phyloP scores from a whole-genome alignment of 2,888 invertebrate species.

The Ormyrus labotus region DNA sequence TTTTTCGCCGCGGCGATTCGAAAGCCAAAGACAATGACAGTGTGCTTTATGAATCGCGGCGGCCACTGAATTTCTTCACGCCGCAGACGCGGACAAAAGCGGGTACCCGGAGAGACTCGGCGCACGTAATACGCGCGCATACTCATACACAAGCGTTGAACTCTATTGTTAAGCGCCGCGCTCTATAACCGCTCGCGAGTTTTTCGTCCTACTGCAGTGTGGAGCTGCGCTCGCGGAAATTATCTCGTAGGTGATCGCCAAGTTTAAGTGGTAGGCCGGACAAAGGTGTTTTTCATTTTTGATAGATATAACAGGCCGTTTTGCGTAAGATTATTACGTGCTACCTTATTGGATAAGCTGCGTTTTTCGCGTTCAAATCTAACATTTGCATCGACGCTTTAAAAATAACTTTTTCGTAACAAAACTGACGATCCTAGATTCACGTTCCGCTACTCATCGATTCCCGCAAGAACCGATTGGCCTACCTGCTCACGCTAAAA shows the following conservation, averaged over 20 bases:
- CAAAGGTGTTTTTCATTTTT: constrained; percentile 12
- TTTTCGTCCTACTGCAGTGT: constrained; percentile 23
- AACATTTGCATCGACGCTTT: too few relatives aligned
- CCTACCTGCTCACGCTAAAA: too few relatives aligned
- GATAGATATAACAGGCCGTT: too few relatives aligned
- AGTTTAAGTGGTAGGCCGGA: constrained; percentile 33
- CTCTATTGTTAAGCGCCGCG: constrained; percentile 30
- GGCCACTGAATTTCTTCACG: constrained; percentile 43
- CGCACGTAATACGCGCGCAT: not conserved
- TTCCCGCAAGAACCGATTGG: too few relatives aligned
- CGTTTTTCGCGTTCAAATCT: too few relatives aligned
- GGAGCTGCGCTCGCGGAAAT: not conserved
- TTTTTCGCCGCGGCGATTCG: constrained; percentile 13
- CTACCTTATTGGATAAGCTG: too few relatives aligned
- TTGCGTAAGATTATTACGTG: too few relatives aligned
- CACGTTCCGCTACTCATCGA: too few relatives aligned
- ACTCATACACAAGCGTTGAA: constrained; percentile 11
- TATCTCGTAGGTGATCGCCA: constrained; percentile 36
- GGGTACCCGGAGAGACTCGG: not conserved
- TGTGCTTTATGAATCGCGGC: constrained; percentile 11
- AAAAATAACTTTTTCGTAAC: too few relatives aligned
- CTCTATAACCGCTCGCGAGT: not conserved
- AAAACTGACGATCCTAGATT: too few relatives aligned
- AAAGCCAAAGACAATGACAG: constrained; percentile 31
- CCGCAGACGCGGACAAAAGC: constrained; percentile 38